Evolutionary conservation across 1,140 invertebrate species (phyloP).

Genomic region (Drosophila tani): DNA sequence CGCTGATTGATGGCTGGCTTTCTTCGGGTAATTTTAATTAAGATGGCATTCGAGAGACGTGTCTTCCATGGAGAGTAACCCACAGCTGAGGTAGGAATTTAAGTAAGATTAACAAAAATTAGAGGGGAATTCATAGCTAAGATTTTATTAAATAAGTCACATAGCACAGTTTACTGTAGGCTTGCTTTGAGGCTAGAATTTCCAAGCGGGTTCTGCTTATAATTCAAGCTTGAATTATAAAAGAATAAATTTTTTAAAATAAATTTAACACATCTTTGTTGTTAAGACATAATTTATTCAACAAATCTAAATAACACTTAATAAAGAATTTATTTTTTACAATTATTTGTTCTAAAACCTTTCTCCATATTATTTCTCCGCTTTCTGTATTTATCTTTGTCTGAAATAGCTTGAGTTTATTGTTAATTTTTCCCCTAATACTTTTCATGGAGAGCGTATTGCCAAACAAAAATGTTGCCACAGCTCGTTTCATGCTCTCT

Average conservation of each 20-base stretch:
- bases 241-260: no score
- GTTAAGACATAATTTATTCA: no score
- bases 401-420: slow-evolving; percentile 47
- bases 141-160: no score
- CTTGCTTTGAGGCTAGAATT: no score
- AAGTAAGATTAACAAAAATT: not conserved
- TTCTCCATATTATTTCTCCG: not conserved
- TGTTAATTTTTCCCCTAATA: slow-evolving; percentile 58
- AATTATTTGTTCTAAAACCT: no score
- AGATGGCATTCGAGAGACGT: slow-evolving; percentile 38
- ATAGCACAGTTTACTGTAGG: no score
- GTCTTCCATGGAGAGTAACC: not conserved
- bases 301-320: no score
- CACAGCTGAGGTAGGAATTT: not conserved
- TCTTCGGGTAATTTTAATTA: slow-evolving; percentile 48
- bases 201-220: no score
- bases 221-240: no score
- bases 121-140: not conserved
- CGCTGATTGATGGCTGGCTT: slow-evolving; percentile 43
- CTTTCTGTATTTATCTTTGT: not conserved
- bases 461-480: slow-evolving; percentile 51
- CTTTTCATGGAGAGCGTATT: slow-evolving; percentile 14
- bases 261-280: no score
- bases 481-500: slow-evolving; percentile 10
- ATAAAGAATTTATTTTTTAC: no score